Base-by-base conservation (phyloP, 2,113 vertebrate genomes). In the Perca fluviatilis region DNA sequence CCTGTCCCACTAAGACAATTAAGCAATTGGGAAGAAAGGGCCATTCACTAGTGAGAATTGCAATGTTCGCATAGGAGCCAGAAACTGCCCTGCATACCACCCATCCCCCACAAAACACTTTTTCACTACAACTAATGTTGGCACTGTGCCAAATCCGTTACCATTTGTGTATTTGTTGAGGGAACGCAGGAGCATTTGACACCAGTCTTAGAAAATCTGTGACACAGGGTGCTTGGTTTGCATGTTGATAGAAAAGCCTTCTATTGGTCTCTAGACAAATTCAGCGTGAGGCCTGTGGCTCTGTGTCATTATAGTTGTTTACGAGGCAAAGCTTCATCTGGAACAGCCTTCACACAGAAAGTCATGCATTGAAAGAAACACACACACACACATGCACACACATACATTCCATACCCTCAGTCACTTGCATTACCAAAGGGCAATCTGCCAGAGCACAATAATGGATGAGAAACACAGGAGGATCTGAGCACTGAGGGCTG, bases 1-100 rank as follows among this genome's bases (percentile, higher is more conserved):
- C 91, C 82, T 80, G 63, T 83, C 81, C 78, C 75, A 84, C 81
- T 86, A 89, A 92, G 80, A 94, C 84, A 93, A 91, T 93, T 91
- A 90, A 85, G 77, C 77, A 90, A 86, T 91, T 74, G 86, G 78
- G 64, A 81, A 91, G 78, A 92, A 91, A 87, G 86, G 76, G 40
- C 89, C 89, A 87, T 94, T 94, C 83, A 91, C 65, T 68, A 56
- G 77, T 84, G 66, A 57, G 58, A 53, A 74, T 84, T 11, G 66
- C 74, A 80, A 15, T 75, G 68, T 85, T 79, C 65, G 54, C 82
- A 86, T 12, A 62, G 57, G 53, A 82, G 79, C 74, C 78, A 74
- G 74, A 74, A 74, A 80, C 56, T 18, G 57, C 66, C 56, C 73
- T 7, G 57, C 84, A 85, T 62, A 66, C 23, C 56, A 46, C 70